A percentile compares a stretch with the other conserved stretches of the same genome.
These are phyloP conservation scores for Rhyacophila evoluta DNA, from an alignment of 2,888 invertebrate genomes.

Conservation along the genomic window DNA sequence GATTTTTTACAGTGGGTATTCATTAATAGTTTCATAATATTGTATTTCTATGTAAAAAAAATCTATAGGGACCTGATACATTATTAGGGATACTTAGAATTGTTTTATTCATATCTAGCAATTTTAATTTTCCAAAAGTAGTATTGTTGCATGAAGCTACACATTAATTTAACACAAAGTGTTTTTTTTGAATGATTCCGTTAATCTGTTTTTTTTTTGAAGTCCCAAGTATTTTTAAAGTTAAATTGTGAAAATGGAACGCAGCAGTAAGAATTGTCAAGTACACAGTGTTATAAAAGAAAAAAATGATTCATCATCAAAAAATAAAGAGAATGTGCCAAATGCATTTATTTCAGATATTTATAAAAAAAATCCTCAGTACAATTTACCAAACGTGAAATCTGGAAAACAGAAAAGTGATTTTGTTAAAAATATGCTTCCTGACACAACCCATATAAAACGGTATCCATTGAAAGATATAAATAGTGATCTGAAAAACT, in stretches of 20 bases:
- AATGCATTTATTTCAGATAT: background rate
- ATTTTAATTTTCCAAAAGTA: too few species aligned
- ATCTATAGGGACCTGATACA: too few species aligned
- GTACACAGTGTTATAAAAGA: background rate
- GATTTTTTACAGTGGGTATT: too few species aligned
- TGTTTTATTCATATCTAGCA: too few species aligned
- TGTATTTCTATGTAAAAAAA: too few species aligned
- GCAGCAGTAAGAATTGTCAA: background rate
- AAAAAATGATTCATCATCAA: background rate
- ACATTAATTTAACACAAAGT: too few species aligned
- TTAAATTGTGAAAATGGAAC: background rate
- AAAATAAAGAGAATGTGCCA: background rate
- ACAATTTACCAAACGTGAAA: background rate
- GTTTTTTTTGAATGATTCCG: too few species aligned
- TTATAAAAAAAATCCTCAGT: background rate
- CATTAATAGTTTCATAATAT: too few species aligned
- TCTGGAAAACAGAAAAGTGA: background rate
- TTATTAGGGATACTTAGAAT: too few species aligned
- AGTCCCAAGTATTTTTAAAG: too few species aligned
- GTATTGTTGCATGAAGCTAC: too few species aligned
- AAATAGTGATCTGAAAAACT: background rate
- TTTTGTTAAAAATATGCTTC: background rate
- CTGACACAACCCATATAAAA: background rate
- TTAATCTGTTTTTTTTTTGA: too few species aligned
- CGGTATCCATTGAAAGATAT: background rate